phyloP scores from a whole-genome alignment of 1,140 invertebrate species.

The Drosophila albomicans region DNA sequence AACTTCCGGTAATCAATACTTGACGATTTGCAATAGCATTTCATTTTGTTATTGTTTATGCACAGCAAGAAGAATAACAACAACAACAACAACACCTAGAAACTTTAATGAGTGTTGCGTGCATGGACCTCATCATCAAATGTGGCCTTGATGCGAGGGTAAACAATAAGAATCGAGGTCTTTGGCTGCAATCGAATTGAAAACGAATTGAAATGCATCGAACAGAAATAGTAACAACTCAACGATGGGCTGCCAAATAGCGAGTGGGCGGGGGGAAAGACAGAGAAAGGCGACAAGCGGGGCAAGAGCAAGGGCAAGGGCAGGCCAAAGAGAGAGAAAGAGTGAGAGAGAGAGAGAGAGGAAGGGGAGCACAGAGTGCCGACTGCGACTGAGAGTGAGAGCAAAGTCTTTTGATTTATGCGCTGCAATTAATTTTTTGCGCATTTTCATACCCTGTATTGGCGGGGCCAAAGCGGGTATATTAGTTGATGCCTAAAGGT shows the following conservation, averaged over 20 bases:
- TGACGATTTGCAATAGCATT: not conserved
- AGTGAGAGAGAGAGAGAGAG: not conserved
- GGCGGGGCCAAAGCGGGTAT: not conserved
- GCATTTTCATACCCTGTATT: conserved; percentile 52
- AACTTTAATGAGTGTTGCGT: conserved; percentile 38
- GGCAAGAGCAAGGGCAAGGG: too few relatives aligned
- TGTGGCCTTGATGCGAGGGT: conserved; percentile 58
- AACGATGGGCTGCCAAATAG: conserved; percentile 25
- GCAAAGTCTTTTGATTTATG: conserved; percentile 83
- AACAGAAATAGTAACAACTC: conserved; percentile 65
- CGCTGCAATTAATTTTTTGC: conserved; percentile 83
- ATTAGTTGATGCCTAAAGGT: not conserved
- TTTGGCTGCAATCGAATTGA: conserved; percentile 13
- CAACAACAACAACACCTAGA: conserved; percentile 29
- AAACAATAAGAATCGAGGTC: conserved; percentile 48
- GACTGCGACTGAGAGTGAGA: conserved; percentile 44
- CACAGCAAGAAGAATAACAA: conserved; percentile 1
- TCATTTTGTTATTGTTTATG: conserved; percentile 3
- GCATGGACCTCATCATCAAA: conserved; percentile 45
- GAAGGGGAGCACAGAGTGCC: not conserved
- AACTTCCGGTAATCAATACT: conserved; percentile 66
- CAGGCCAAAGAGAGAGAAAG: not conserved
- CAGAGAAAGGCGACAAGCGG: not conserved
- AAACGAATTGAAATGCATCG: conserved; percentile 31
- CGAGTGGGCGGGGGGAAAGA: conserved; percentile 10